Evolutionary conservation across 2,797 vertebrate species (phyloP).

Genomic region (Thaleichthys pacificus): DNA sequence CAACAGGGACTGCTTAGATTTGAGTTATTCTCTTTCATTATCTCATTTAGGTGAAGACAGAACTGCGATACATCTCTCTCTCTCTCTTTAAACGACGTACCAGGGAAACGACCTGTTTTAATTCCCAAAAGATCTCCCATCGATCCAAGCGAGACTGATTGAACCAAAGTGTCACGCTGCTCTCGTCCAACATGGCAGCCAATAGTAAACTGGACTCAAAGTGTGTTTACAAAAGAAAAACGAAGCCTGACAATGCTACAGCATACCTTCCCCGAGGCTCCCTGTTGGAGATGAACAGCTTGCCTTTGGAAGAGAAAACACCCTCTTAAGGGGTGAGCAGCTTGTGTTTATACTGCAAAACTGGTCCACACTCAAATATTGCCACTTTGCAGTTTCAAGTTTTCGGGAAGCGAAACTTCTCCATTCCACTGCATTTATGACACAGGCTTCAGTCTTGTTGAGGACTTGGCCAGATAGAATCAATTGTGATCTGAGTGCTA

Average conservation of each 20-base stretch:
- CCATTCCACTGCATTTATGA: conserved; percentile 23
- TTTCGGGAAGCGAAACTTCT: conserved; percentile 7
- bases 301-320: conserved; percentile 31
- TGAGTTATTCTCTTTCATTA: conserved; percentile 23
- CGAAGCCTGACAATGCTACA: conserved; percentile 34
- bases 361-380: conserved; percentile 23
- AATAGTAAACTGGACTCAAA: conserved; percentile 26
- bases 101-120: background rate
- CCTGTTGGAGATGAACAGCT: conserved; percentile 31
- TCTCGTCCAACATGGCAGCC: background rate
- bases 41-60: conserved; percentile 41
- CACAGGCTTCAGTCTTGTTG: conserved; percentile 15
- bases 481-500: conserved; percentile 32
- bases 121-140: background rate
- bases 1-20: conserved; percentile 23
- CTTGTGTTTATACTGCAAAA: conserved; percentile 17
- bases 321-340: conserved; percentile 4
- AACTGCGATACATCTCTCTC: conserved; percentile 14
- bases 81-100: background rate
- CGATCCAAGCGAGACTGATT: conserved; percentile 4
- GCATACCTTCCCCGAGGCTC: background rate
- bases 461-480: conserved; percentile 24
- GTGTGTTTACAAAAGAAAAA: conserved; percentile 41
- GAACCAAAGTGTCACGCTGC: background rate
- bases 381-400: conserved; percentile 1